phyloP scores from a whole-genome alignment of 2,113 vertebrate genomes.

The Sialia sialis region DNA sequence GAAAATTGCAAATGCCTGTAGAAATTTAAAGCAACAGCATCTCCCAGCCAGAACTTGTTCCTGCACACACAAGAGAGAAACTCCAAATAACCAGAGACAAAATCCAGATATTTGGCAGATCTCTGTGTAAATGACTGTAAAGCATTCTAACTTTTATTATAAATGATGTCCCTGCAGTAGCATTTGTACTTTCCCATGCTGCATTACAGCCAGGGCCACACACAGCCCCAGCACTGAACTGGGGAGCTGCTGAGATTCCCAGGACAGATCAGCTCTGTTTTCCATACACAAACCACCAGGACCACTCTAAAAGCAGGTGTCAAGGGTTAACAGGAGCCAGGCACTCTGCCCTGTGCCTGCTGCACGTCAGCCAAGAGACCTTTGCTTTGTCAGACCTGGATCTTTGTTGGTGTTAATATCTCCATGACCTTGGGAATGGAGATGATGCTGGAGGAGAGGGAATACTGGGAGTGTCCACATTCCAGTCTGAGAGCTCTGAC shows the following conservation, averaged over 20 bases:
- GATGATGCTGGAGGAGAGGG: not conserved
- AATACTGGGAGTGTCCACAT: fast-evolving
- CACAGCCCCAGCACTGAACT: not conserved
- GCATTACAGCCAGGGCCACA: not conserved
- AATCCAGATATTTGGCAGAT: not conserved
- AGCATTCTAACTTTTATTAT: not conserved
- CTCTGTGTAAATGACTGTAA: not conserved
- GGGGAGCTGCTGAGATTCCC: not conserved
- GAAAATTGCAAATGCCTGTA: not conserved
- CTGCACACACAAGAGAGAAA: not conserved
- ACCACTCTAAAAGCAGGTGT: not conserved
- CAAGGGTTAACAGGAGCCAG: not conserved
- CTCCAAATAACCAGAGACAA: not conserved
- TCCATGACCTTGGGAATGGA: not conserved
- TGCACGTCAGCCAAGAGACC: not conserved
- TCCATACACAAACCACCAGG: not conserved
- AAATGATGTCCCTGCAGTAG: not conserved
- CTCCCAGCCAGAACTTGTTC: not conserved
- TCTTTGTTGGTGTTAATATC: not conserved
- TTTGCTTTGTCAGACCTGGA: not conserved
- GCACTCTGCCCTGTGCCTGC: not conserved
- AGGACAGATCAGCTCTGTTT: not conserved
- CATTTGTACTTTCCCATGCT: not conserved
- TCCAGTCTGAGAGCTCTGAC: not conserved
- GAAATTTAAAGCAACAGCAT: not conserved